Evolutionary conservation across 1,140 invertebrate species (phyloP).

Genomic region (Mercenaria mercenaria): DNA sequence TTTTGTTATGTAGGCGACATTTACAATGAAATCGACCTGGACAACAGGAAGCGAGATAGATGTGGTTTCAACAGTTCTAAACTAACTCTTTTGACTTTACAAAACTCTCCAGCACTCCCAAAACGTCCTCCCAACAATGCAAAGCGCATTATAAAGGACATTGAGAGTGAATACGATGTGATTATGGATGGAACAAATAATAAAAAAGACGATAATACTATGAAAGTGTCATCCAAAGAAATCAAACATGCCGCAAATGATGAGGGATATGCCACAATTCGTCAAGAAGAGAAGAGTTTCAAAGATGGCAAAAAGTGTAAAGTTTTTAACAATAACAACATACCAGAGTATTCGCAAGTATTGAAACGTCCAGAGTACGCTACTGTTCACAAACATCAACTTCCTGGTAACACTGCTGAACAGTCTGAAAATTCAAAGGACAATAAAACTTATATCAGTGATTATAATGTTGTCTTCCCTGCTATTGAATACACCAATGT

Average conservation of each 20-base stretch:
- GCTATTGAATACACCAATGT: background rate
- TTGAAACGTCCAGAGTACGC: background rate
- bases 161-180: background rate
- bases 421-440: background rate
- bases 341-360: slow-evolving; percentile 4
- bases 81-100: background rate
- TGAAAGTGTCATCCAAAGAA: background rate
- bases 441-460: background rate
- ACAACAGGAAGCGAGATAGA: background rate
- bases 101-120: background rate
- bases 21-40: slow-evolving; percentile 6
- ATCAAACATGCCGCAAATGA: background rate
- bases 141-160: background rate
- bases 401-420: background rate
- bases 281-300: background rate
- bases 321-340: background rate
- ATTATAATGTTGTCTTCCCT: background rate
- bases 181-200: background rate
- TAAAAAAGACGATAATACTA: background rate
- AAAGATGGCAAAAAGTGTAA: background rate
- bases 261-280: background rate
- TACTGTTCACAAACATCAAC: background rate
- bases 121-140: background rate
- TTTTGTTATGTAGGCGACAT: background rate
- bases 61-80: background rate